Percentiles rank a stretch among this genome's conserved stretches.
These are phyloP conservation scores for Tetramorium simillimum DNA, from an alignment of 1,140 invertebrate species.

Conservation along the genomic window DNA sequence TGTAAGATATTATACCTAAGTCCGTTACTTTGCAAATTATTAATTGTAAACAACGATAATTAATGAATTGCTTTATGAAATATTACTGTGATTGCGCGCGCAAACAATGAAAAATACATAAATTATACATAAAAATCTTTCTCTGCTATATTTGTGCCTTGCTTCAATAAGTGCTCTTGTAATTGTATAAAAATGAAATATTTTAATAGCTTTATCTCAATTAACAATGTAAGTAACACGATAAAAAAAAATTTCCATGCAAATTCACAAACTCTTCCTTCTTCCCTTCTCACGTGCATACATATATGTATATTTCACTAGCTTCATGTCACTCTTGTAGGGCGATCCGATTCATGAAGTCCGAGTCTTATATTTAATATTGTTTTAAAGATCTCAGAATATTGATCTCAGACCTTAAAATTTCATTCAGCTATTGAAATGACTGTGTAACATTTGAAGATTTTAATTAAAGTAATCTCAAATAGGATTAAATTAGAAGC, in stretches of 20 bases:
- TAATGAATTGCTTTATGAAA: neutral
- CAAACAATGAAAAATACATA: neutral
- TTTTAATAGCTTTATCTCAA: neutral
- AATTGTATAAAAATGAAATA: neutral
- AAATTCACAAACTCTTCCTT: neutral
- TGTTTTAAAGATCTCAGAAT: neutral
- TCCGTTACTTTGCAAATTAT: neutral
- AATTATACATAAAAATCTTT: conserved; percentile 5
- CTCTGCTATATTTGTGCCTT: conserved; percentile 1
- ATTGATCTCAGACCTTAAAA: neutral
- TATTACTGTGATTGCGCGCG: neutral
- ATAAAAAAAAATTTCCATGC: neutral
- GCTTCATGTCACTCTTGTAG: neutral
- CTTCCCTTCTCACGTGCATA: neutral
- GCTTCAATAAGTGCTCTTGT: neutral
- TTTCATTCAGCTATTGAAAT: neutral
- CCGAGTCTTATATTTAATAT: neutral
- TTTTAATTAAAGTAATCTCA: too few relatives aligned
- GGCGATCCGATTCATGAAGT: neutral
- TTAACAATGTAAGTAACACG: neutral
- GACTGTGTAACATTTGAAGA: neutral
- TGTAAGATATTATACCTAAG: neutral
- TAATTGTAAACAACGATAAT: conserved; percentile 19
- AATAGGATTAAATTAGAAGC: too few relatives aligned
- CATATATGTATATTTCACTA: neutral